phyloP scores from a whole-genome alignment of 92 coral and sea anemone species.

The Meandrina meandrites region DNA sequence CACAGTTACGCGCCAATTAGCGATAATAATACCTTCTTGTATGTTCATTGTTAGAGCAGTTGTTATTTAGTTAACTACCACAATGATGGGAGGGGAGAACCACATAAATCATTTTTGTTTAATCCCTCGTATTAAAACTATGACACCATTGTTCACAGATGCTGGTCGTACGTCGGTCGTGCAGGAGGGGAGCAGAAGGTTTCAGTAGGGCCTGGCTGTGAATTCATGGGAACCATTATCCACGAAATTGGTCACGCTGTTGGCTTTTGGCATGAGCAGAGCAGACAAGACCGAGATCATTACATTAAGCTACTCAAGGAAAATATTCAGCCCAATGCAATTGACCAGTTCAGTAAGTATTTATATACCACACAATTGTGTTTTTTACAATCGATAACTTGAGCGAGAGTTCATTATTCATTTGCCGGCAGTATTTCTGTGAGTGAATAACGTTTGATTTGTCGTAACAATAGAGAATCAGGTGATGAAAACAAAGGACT shows the following conservation, averaged over 20 bases:
- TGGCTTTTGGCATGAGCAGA: conserved; percentile 99
- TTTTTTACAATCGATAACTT: not conserved
- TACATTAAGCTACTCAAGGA: conserved; percentile 82
- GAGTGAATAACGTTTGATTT: not conserved
- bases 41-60: not conserved
- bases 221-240: conserved; percentile 90
- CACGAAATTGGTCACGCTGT: conserved; percentile 99
- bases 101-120: not conserved
- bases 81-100: not conserved
- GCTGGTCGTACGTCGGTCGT: conserved; percentile 97
- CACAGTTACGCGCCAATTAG: not conserved
- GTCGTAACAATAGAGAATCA: not conserved
- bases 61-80: not conserved
- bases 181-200: conserved; percentile 90
- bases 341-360: conserved; percentile 90
- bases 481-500: not conserved
- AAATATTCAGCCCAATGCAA: conserved; percentile 69
- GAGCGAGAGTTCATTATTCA: not conserved
- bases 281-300: conserved; percentile 91
- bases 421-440: not conserved
- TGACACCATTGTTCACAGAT: conserved; percentile 47
- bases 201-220: conserved; percentile 94
- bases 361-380: not conserved
- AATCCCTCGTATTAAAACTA: not conserved
- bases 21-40: not conserved